phyloP scores from a whole-genome alignment of 2,888 invertebrate genomes.

The Matsumyia berberina region DNA sequence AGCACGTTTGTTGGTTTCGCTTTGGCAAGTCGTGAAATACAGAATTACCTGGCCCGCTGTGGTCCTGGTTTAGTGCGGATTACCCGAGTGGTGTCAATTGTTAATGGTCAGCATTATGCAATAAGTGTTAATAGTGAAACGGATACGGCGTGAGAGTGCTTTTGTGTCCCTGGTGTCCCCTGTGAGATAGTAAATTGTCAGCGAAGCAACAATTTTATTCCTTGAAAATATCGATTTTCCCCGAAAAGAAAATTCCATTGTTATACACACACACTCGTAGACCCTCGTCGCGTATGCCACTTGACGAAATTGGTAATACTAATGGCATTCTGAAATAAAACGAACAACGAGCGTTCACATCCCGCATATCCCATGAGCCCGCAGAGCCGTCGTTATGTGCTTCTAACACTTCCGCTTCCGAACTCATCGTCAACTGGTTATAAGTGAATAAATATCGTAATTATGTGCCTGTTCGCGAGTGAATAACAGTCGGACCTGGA shows the following conservation, averaged over 20 bases:
- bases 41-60: conserved; percentile 3
- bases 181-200: conserved; percentile 39
- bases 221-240: conserved; percentile 72
- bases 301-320: conserved; percentile 11
- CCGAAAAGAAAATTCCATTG: conserved; percentile 40
- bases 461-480: conserved; percentile 44
- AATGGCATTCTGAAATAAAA: conserved; percentile 36
- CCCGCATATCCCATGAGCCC: background rate
- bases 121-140: conserved; percentile 38
- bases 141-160: conserved; percentile 2
- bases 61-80: conserved; percentile 34
- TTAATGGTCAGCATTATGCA: conserved; percentile 41
- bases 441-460: conserved; percentile 48
- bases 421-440: conserved; percentile 22
- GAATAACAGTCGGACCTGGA: conserved; percentile 51
- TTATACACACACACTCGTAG: conserved; percentile 48
- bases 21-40: conserved; percentile 43
- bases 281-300: conserved; percentile 56
- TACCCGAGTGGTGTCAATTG: conserved; percentile 25
- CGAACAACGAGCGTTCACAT: too few relatives aligned
- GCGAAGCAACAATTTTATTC: conserved; percentile 70
- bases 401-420: conserved; percentile 38
- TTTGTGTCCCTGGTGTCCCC: conserved; percentile 5
- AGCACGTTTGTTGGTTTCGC: conserved; percentile 63
- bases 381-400: conserved; percentile 26